Base-by-base conservation (phyloP, 1,140 invertebrate species). In the Alviniconcha marisindica region DNA sequence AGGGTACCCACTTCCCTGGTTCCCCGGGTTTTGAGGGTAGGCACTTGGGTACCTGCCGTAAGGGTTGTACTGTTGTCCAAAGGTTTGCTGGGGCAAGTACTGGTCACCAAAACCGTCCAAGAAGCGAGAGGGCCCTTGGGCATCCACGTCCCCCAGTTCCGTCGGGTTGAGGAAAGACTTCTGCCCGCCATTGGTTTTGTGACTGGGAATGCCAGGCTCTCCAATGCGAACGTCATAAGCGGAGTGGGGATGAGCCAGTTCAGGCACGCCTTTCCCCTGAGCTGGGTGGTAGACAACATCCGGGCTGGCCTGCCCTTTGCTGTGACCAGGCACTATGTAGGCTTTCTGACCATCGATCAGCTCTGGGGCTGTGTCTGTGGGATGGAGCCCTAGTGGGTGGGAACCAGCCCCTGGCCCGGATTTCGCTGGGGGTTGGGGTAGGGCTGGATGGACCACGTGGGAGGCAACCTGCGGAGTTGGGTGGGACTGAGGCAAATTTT, bases 201-300 rank as follows among this genome's bases (percentile, higher is more conserved):
- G 73, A 7, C n/a, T 48, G 71, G 21, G 21, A 3, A 21, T 21
- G 38, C 36, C 38, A 12, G 40, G 31, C 69, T 80, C 78, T 44
- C 78, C 56, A 42, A 60, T 44, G 28, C 60, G 78, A 18, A 80
- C 56, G n/a, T 80, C 56, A 24, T 69, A 80, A 69, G 78, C 56
- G 10, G 56, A 38, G 10, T 80, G 78, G 18, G 33, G 56, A 3
- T 69, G 54, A 40, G 56, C 36, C 12, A 31, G 31, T 31, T 80
- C 78, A n/a, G 78, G 78, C 7, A 42, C 40, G 7, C 36, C 36
- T 33, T 66, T 66, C 21, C 31, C 36, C 78, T 66, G 36, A 3
- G 38, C 14, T 0, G 56, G 56, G n/a, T 69, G 60, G 40, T 78
- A 54, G n/a, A 33, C n/a, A 18, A 28, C 14, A 33, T n/a, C 28